A percentile compares a stretch with the other conserved stretches of the same genome.
Evolutionary conservation across 1,140 invertebrate genomes (phyloP).

Genomic region (Archegozetes longisetosus): DNA sequence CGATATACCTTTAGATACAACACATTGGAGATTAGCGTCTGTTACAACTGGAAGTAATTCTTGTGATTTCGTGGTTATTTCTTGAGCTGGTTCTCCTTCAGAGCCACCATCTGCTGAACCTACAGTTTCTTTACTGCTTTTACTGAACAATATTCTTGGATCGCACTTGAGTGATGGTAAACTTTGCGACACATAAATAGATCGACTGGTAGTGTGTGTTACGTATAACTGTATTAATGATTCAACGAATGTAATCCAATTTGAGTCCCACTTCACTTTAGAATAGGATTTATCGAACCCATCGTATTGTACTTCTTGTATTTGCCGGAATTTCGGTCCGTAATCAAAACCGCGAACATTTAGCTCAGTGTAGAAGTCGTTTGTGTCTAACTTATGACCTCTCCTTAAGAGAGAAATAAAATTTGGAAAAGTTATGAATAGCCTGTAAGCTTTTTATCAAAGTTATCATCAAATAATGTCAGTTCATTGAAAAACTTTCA

Average conservation of each 20-base stretch:
- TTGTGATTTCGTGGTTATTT: neutral
- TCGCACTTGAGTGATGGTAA: conserved; percentile 10
- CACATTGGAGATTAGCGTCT: conserved; percentile 1
- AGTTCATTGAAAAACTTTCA: conserved; percentile 31
- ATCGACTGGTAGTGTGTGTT: neutral
- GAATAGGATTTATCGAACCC: conserved; percentile 3
- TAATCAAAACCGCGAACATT: conserved; percentile 39
- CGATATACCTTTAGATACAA: neutral
- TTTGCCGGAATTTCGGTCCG: conserved; percentile 34
- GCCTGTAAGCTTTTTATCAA: neutral
- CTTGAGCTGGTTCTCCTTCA: neutral
- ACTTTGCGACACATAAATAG: neutral
- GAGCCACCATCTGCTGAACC: neutral
- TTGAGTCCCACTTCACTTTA: conserved; percentile 30
- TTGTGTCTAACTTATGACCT: conserved; percentile 37
- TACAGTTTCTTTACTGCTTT: no score
- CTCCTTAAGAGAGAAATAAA: neutral
- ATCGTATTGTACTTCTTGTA: conserved; percentile 18
- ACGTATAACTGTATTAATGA: conserved; percentile 34
- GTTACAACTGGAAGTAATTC: neutral
- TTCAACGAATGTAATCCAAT: conserved; percentile 39
- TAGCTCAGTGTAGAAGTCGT: conserved; percentile 40
- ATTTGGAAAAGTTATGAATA: neutral
- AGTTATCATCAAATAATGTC: no score
- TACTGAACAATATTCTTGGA: neutral